phyloP scores from a whole-genome alignment of 2,113 vertebrate species.

The Rattus rattus region DNA sequence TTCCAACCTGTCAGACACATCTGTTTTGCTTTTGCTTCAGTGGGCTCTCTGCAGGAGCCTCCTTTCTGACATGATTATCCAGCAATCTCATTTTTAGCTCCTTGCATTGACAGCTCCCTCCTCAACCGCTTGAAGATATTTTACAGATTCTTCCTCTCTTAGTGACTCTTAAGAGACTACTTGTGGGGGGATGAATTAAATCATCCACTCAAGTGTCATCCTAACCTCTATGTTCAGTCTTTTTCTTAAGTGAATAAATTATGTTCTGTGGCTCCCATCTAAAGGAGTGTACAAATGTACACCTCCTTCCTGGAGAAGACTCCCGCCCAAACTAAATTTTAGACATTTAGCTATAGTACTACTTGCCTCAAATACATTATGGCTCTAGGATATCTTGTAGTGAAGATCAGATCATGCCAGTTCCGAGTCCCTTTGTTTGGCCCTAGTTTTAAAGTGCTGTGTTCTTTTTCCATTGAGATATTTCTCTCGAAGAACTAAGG shows the following conservation, averaged over 20 bases:
- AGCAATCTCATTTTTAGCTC: constrained; percentile 73
- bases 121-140: constrained; percentile 74
- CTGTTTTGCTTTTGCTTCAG: constrained; percentile 80
- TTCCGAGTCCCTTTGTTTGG: constrained; percentile 20
- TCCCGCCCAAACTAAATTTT: background rate
- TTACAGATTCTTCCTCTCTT: constrained; percentile 73
- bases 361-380: background rate
- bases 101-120: constrained; percentile 69
- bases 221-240: constrained; percentile 46
- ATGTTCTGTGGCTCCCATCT: constrained; percentile 43
- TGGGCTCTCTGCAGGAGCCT: constrained; percentile 75
- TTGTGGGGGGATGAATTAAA: constrained; percentile 68
- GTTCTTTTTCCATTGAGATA: background rate
- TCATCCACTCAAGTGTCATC: constrained; percentile 64
- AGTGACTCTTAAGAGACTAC: constrained; percentile 69
- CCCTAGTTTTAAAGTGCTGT: background rate
- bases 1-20: constrained; percentile 78
- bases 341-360: background rate
- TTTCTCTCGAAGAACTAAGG: constrained; percentile 32
- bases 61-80: constrained; percentile 73
- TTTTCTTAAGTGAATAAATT: constrained; percentile 73
- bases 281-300: background rate
- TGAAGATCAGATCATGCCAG: background rate
- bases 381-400: background rate
- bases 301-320: constrained; percentile 4